Base-by-base conservation (phyloP, 64 coral and sea anemone genomes). In the Pocillopora verrucosa region DNA sequence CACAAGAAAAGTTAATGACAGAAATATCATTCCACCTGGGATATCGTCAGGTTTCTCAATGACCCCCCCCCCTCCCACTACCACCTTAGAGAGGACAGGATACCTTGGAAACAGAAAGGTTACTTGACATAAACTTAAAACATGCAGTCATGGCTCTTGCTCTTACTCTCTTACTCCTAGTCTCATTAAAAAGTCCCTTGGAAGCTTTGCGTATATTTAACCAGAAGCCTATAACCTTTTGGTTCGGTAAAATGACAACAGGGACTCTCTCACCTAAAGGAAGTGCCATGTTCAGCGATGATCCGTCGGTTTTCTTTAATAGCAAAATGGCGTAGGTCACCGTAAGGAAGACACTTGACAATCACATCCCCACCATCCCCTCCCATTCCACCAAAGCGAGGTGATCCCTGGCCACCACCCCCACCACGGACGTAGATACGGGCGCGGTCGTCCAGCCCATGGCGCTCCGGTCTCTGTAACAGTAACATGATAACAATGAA, bases 301-400 rank as follows among this genome's bases (percentile, higher is more conserved):
- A 95, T 58, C n/a, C 97, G 94, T 86, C 97, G 84, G 86, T 99
- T 99, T 85, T 95, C 87, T 74, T 91, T 95, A 19, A 99, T 72
- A 14, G 91, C 65, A 60, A 99, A 99, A 84, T 93, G 93, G 16
- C 76, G n/a, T 34, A 99, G 86, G 13, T 78, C 91, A n/a, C 93
- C 94, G 36, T 77, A 76, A 65, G 70, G 73, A n/a, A 89, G 94
- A 80, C 94, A 99, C 84, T 99, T 75, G 62, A 93, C 67, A 17
- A 99, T 85, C 22, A 99, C 94, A 36, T 99, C 81, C 79, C 97
- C 97, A 70, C 97, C 97, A 95, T 95, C 91, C 75, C 97, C 97
- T 57, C 97, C 97, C 24, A 95, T 68, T 35, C 93, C 97, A 59
- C 93, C 97, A 88, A 89, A 91, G 15, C 67, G 82, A 87, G 91